These are phyloP conservation scores for Epizoanthus scotinus DNA, from an alignment of 92 coral and sea anemone species.

Conservation along the genomic window DNA sequence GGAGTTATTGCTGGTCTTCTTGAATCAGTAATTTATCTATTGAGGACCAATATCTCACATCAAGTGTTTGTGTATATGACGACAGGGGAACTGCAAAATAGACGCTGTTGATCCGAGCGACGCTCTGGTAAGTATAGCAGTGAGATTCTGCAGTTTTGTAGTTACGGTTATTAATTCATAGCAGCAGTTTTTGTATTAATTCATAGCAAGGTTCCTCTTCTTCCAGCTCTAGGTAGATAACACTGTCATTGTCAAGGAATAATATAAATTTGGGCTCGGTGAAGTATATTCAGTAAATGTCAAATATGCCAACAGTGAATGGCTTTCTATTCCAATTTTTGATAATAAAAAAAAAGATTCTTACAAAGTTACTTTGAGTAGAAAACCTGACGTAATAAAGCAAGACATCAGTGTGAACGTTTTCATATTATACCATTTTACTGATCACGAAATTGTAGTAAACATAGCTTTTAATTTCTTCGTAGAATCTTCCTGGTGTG, in stretches of 20 bases:
- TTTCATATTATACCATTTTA: neutral
- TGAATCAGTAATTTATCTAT: neutral
- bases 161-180: neutral
- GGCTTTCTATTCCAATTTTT: too few species aligned
- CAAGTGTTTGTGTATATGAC: neutral
- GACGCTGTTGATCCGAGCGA: constrained; percentile 64
- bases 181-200: neutral
- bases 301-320: too few species aligned
- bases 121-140: constrained; percentile 67
- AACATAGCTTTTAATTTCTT: neutral
- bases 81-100: constrained; percentile 86
- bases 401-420: neutral
- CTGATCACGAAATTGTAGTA: neutral
- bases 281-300: too few species aligned
- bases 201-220: neutral
- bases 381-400: neutral
- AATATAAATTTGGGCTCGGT: too few species aligned
- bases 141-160: neutral
- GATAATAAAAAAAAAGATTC: too few species aligned
- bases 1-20: neutral
- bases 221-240: too few species aligned
- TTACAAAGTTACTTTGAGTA: too few species aligned
- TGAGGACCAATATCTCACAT: neutral
- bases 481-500: constrained; percentile 85
- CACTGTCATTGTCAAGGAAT: too few species aligned